Base-by-base conservation (phyloP, 1,140 invertebrate genomes). In the Drosophila kurseongensis region DNA sequence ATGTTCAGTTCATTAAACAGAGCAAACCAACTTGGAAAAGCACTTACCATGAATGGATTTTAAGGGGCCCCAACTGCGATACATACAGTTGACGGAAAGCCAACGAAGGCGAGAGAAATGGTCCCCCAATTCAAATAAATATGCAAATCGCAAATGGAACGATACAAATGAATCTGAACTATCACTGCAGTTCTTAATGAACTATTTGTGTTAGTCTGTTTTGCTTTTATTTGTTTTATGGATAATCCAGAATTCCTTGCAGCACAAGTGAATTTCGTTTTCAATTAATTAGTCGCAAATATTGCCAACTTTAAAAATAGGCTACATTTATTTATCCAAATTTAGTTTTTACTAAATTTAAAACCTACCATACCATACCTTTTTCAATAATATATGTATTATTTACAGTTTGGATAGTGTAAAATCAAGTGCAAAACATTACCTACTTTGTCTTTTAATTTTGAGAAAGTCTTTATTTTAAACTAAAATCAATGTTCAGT, bases 1-100 rank as follows among this genome's bases (percentile, higher is more conserved):
- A 75, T 88, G 61, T 71, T 58, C 83, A 84, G 83, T 88, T 88
- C 80, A 89, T 88, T 88, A 89, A 88, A 80, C 83, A 86, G 68
- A 80, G 81, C 77, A 74, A 80, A 73, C 73, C 78, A 76, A 78
- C 59, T 79, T 69, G 57, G 66, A 77, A 76, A 76, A 81, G 73
- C 78, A 77, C 65, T 80, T 66, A 74, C 69, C 68, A 61, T 60
- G 63, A 76, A 75, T 75, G 75, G 73, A 76, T 75, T 66, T 75
- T 78, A 54, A 54, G 52, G 61, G 36, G 51, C 35, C 47, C 47
- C 63, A 36, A 29, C 48, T 40, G 8, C 29, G 8, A 67, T 35
- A 50, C 18, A 67, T 35, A 50, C 18, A 45, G 38, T 29, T 27
- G 40, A 44, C 13, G 35, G 18, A 32, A 55, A 42, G 23, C 16